Percentiles rank a stretch among this genome's conserved stretches.
Conservation (phyloP, 2,888 invertebrate genomes). For the Luffia ferchaultella region DNA sequence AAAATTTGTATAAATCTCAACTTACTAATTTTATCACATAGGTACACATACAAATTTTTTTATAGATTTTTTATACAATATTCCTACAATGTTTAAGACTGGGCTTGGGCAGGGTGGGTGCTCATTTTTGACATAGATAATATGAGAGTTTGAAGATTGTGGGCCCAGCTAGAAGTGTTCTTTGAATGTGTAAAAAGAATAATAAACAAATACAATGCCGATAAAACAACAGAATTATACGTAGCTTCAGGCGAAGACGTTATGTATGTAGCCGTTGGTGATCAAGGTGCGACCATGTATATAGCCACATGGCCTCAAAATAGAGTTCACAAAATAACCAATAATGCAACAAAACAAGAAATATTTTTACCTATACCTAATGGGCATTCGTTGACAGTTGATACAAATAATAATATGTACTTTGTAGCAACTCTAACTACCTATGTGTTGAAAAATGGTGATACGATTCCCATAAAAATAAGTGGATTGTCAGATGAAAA, state of each 20-base stretch:
- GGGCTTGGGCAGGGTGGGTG: too few species aligned
- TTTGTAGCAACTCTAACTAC: conserved; percentile 49
- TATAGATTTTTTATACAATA: too few species aligned
- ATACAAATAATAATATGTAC: conserved; percentile 45
- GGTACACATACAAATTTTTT: too few species aligned
- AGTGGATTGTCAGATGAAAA: conserved; percentile 42
- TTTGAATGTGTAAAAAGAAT: too few species aligned
- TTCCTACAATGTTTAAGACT: too few species aligned
- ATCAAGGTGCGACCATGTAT: conserved; percentile 38
- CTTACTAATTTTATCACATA: too few species aligned
- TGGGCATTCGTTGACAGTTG: conserved; percentile 47
- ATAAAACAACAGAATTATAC: conserved; percentile 32
- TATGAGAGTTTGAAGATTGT: too few species aligned
- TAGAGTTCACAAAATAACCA: conserved; percentile 41
- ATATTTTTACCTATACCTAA: conserved; percentile 40
- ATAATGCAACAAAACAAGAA: conserved; percentile 36
- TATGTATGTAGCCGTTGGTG: conserved; percentile 37
- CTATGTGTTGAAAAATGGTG: conserved; percentile 37
- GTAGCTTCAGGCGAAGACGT: conserved; percentile 50
- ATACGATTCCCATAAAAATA: conserved; percentile 41
- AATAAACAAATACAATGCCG: conserved; percentile 44
- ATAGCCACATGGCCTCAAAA: conserved; percentile 58
- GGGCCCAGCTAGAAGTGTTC: too few species aligned
- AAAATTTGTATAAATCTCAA: too few species aligned
- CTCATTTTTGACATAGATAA: too few species aligned